Conservation (phyloP, 2,113 vertebrate species). For the Sturnus vulgaris region DNA sequence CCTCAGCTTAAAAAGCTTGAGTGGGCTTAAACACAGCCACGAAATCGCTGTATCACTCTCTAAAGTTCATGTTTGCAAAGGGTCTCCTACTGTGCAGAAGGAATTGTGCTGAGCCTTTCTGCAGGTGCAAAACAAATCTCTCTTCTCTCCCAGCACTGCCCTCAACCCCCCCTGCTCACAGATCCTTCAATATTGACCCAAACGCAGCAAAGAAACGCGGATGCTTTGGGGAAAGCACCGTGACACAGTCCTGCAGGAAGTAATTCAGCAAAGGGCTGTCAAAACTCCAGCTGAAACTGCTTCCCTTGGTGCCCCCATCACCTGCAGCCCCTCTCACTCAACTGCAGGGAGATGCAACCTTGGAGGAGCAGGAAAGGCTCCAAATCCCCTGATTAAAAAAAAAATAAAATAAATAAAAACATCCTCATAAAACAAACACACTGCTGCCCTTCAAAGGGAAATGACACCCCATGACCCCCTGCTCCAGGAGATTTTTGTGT, state of each 20-base stretch:
- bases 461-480: not conserved
- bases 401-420: not conserved
- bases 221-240: not conserved
- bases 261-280: not conserved
- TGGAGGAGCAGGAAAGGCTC: not conserved
- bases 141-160: too few relatives aligned
- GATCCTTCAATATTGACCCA: not conserved
- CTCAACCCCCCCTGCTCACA: not conserved
- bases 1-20: not conserved
- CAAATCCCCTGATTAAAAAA: not conserved
- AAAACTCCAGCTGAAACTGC: not conserved
- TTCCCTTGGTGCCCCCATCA: not conserved
- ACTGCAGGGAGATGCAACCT: not conserved
- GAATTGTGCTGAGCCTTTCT: not conserved
- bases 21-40: not conserved
- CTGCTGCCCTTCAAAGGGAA: slow-evolving; percentile 10
- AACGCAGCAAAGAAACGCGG: not conserved
- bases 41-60: accelerated
- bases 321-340: not conserved
- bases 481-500: not conserved
- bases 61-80: not conserved
- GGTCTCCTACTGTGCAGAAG: not conserved
- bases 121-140: not conserved
- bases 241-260: not conserved
- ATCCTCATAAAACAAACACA: not conserved